A percentile compares a stretch with the other conserved stretches of the same genome.
These are phyloP conservation scores for Meles meles DNA, from an alignment of 2,113 vertebrate genomes.

Conservation along the genomic window DNA sequence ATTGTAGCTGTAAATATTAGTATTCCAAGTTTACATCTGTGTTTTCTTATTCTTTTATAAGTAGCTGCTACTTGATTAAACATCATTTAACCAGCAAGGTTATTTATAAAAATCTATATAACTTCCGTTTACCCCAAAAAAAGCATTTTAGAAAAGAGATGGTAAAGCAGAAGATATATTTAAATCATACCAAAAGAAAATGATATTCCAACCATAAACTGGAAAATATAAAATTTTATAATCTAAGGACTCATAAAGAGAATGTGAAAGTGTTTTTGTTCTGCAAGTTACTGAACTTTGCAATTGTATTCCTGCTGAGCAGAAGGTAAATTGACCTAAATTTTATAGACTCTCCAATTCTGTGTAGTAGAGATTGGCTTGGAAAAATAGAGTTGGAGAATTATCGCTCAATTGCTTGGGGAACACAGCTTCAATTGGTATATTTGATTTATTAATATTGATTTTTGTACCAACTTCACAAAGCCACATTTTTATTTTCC, in stretches of 20 bases:
- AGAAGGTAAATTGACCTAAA: slow-evolving; percentile 52
- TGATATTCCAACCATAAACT: background rate
- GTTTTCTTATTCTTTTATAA: background rate
- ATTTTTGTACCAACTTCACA: slow-evolving; percentile 40
- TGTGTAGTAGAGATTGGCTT: background rate
- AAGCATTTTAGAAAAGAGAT: background rate
- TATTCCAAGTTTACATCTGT: background rate
- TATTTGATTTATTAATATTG: slow-evolving; percentile 58
- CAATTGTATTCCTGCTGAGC: slow-evolving; percentile 51
- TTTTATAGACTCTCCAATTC: slow-evolving; percentile 28
- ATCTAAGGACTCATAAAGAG: background rate
- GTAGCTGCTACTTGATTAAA: background rate
- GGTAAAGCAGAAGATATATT: background rate
- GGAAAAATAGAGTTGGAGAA: slow-evolving; percentile 35
- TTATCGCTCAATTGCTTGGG: slow-evolving; percentile 20
- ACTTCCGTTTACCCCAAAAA: background rate
- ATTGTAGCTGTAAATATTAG: background rate
- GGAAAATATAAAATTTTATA: background rate
- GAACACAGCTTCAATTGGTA: background rate
- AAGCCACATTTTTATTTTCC: slow-evolving; percentile 6
- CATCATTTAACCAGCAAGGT: background rate
- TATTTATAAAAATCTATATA: background rate
- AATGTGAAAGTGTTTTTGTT: background rate
- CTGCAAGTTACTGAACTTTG: slow-evolving; percentile 19
- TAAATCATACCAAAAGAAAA: background rate